Percentiles rank a stretch among this genome's conserved stretches.
Evolutionary conservation across 2,888 invertebrate species (phyloP).

Genomic region (Trimorus sp.): DNA sequence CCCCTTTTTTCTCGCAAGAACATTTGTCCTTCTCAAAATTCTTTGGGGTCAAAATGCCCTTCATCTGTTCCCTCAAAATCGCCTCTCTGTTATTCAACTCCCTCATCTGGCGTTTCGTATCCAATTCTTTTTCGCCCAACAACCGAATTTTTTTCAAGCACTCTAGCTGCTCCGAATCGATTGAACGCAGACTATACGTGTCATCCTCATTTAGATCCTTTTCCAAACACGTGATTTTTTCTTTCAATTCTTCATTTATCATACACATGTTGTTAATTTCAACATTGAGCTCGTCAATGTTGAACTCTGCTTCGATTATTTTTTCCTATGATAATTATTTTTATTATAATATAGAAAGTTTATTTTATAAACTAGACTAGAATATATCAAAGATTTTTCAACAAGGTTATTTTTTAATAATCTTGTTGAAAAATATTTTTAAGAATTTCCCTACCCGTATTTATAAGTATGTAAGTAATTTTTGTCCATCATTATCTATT

Average conservation of each 20-base stretch:
- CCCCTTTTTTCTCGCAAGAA: slow-evolving; percentile 54
- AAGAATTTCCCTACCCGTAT: no score
- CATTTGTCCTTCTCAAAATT: slow-evolving; percentile 52
- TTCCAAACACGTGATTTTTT: slow-evolving; percentile 68
- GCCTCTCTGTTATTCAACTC: slow-evolving; percentile 74
- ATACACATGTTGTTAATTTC: slow-evolving; percentile 74
- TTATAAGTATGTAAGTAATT: no score
- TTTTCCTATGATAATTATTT: slow-evolving; percentile 71
- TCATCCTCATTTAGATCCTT: slow-evolving; percentile 64
- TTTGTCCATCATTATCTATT: no score
- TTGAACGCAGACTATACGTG: slow-evolving; percentile 72
- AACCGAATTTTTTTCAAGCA: slow-evolving; percentile 74
- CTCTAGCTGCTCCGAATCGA: slow-evolving; percentile 75
- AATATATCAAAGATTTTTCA: no score
- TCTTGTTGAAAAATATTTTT: no score
- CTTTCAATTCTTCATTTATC: slow-evolving; percentile 72
- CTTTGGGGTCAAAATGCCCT: slow-evolving; percentile 69
- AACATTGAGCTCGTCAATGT: slow-evolving; percentile 75
- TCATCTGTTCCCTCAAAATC: slow-evolving; percentile 72
- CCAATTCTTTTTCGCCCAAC: slow-evolving; percentile 73
- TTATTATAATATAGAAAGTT: slow-evolving; percentile 24
- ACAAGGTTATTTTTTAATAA: no score
- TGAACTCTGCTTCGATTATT: slow-evolving; percentile 76
- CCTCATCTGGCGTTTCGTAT: slow-evolving; percentile 73
- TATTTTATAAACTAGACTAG: no score